These are phyloP conservation scores for Coptodon rendalli DNA, from an alignment of 2,113 vertebrate species.

Conservation along the genomic window DNA sequence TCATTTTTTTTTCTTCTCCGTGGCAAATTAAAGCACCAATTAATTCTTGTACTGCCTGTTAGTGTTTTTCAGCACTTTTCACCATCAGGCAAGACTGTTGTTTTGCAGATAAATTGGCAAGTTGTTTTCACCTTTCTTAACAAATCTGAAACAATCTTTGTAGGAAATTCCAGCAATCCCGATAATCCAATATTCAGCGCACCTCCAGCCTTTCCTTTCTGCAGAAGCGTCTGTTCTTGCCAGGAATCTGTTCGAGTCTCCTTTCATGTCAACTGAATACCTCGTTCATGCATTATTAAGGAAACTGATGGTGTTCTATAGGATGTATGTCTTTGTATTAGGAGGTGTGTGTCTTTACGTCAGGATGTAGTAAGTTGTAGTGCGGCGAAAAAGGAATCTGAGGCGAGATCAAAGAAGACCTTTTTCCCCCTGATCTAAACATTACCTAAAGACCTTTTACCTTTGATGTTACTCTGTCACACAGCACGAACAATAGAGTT, in stretches of 20 bases:
- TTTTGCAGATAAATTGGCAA: conserved; percentile 4
- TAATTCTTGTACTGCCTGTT: neutral
- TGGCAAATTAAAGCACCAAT: conserved; percentile 16
- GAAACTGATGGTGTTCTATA: conserved; percentile 56
- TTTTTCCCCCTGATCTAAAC: neutral
- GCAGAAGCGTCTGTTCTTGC: conserved; percentile 43
- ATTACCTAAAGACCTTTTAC: conserved; percentile 19
- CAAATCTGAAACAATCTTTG: conserved; percentile 11
- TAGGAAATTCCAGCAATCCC: conserved; percentile 16
- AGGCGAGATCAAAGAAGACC: conserved; percentile 26
- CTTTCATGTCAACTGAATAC: conserved; percentile 63
- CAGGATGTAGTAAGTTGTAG: neutral
- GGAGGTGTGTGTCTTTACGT: conserved; percentile 3
- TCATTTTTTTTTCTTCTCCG: neutral
- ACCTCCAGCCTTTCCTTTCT: conserved; percentile 23
- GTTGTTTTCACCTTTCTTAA: conserved; percentile 28
- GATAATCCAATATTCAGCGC: conserved; percentile 46
- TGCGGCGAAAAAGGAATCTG: conserved; percentile 19
- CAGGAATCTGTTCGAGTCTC: conserved; percentile 53
- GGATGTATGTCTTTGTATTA: conserved; percentile 30
- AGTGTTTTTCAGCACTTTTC: neutral
- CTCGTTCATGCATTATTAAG: conserved; percentile 71
- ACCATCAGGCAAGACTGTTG: neutral
- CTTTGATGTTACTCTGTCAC: neutral
- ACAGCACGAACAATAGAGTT: neutral